Conservation (phyloP, 2,113 vertebrate species). For the Clarias gariepinus region DNA sequence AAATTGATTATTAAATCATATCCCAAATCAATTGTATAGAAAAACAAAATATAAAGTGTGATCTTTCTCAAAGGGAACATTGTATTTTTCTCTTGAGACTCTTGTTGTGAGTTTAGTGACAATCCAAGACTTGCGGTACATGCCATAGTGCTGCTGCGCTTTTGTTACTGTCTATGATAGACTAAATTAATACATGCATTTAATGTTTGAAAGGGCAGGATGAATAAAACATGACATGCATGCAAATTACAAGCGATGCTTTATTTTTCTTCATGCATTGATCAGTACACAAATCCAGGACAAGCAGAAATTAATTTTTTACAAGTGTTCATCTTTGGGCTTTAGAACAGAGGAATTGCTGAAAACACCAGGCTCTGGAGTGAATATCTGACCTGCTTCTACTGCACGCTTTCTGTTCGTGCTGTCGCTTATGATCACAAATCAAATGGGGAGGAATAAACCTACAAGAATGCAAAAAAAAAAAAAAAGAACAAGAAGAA, state of each 20-base stretch:
- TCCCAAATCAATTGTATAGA: background rate
- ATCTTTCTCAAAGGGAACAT: background rate
- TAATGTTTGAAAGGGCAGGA: slow-evolving; percentile 75
- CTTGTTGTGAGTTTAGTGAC: slow-evolving; percentile 49
- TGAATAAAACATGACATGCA: slow-evolving; percentile 72
- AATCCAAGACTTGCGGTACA: slow-evolving; percentile 62
- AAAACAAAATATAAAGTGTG: background rate
- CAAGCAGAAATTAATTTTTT: slow-evolving; percentile 75
- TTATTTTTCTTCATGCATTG: slow-evolving; percentile 60
- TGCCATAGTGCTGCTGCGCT: slow-evolving; percentile 71
- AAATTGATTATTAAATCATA: background rate
- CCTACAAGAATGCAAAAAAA: background rate
- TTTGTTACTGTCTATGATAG: slow-evolving; percentile 76
- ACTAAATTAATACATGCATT: slow-evolving; percentile 75
- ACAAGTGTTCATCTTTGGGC: slow-evolving; percentile 67
- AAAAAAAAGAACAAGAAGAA: background rate
- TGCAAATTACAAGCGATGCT: slow-evolving; percentile 69
- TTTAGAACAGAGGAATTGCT: slow-evolving; percentile 66
- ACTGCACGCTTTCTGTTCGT: slow-evolving; percentile 49
- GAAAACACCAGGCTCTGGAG: slow-evolving; percentile 68
- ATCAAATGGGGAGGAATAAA: slow-evolving; percentile 17
- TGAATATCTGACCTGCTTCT: slow-evolving; percentile 73
- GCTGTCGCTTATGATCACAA: slow-evolving; percentile 46
- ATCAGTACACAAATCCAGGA: slow-evolving; percentile 77
- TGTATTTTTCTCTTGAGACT: slow-evolving; percentile 54